These are phyloP conservation scores for Microcebus ravelobensis DNA, from an alignment of 2,113 vertebrate species.

Conservation along the genomic window DNA sequence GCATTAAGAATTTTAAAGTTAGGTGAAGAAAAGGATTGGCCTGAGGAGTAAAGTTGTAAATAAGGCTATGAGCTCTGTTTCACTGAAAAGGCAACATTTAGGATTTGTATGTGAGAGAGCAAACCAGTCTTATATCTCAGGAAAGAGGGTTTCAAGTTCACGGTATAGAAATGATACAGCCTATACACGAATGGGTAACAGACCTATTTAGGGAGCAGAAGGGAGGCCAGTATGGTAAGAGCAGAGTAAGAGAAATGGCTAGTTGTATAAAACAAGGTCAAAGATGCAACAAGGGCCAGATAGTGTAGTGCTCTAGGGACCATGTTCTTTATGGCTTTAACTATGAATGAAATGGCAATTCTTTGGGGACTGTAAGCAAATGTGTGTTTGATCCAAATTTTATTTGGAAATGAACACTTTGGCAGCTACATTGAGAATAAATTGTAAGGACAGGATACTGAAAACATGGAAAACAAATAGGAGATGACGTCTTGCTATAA, in stretches of 20 bases:
- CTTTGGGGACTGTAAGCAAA: not conserved
- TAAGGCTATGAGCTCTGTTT: not conserved
- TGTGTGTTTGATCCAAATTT: not conserved
- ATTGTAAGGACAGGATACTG: not conserved
- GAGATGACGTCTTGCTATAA: not conserved
- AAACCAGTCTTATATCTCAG: not conserved
- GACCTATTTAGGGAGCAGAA: not conserved
- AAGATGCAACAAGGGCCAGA: not conserved
- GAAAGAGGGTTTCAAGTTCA: not conserved
- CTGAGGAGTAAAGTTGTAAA: not conserved
- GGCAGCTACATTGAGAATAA: not conserved
- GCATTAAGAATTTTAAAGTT: not conserved
- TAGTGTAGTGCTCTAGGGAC: accelerated
- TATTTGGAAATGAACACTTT: not conserved
- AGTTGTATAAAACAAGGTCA: not conserved
- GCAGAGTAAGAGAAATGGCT: not conserved
- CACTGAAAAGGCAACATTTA: not conserved
- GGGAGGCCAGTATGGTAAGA: too few species aligned
- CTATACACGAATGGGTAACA: not conserved
- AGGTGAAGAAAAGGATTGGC: not conserved
- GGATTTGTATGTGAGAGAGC: not conserved
- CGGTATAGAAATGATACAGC: not conserved
- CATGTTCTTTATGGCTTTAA: not conserved
- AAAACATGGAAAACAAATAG: not conserved
- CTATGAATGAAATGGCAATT: not conserved